Percentiles rank a stretch among this genome's conserved stretches.
Conservation (phyloP, 92 coral and sea anemone species). For the Epizoanthus stellaris region DNA sequence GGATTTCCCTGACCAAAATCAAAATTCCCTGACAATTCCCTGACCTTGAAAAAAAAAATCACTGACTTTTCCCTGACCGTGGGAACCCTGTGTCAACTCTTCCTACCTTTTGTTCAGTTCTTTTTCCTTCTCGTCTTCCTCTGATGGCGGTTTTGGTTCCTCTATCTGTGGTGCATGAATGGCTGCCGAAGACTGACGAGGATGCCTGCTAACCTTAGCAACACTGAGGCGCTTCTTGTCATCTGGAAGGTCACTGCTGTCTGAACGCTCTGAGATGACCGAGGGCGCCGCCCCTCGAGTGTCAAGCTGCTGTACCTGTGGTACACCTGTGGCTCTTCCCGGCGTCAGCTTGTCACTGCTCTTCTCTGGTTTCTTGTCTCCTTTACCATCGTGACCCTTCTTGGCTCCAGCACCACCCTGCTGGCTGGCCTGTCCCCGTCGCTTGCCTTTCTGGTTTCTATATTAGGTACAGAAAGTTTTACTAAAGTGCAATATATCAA, state of each 20-base stretch:
- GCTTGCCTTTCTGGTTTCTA: constrained; percentile 88
- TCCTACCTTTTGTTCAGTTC: constrained; percentile 86
- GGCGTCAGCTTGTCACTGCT: constrained; percentile 89
- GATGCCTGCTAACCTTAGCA: constrained; percentile 72
- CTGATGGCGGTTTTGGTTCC: constrained; percentile 65
- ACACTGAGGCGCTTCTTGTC: constrained; percentile 81
- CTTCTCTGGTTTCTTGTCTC: constrained; percentile 89
- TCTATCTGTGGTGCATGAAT: constrained; percentile 71
- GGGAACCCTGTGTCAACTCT: too few species aligned
- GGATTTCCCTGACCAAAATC: too few species aligned
- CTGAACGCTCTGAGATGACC: constrained; percentile 95
- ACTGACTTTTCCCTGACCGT: neutral
- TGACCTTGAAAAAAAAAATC: neutral
- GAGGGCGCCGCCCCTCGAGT: constrained; percentile 95
- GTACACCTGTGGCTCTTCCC: constrained; percentile 77
- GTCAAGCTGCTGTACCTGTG: constrained; percentile 72
- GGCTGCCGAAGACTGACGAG: constrained; percentile 81
- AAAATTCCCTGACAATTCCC: too few species aligned
- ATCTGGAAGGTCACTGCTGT: constrained; percentile 91
- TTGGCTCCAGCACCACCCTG: constrained; percentile 69
- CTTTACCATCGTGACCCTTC: constrained; percentile 82
- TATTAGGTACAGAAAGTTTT: neutral
- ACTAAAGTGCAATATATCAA: neutral
- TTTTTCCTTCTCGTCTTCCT: constrained; percentile 93
- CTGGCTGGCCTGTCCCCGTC: constrained; percentile 79